A percentile compares a stretch with the other conserved stretches of the same genome.
Evolutionary conservation across 2,888 invertebrate genomes (phyloP).

Genomic region (Sinhomidia bicolor): DNA sequence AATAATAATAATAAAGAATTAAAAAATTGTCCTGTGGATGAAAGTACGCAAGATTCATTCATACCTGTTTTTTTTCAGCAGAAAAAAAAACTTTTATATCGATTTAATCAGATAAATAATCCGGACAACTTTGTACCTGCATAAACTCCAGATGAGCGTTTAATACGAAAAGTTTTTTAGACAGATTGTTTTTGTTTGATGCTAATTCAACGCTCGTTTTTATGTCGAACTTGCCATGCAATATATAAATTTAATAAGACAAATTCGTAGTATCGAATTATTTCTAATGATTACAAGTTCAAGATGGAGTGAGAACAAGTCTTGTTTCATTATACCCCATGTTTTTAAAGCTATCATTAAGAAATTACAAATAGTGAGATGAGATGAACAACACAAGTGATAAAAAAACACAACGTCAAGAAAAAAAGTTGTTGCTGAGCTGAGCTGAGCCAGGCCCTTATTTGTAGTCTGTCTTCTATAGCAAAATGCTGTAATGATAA

Average conservation of each 20-base stretch:
- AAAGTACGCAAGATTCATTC: background rate
- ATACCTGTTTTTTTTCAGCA: background rate
- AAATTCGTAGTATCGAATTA: constrained; percentile 2
- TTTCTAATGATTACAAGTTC: constrained; percentile 4
- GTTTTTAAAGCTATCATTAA: constrained; percentile 1
- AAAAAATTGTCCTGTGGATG: constrained; percentile 20
- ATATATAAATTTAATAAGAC: constrained; percentile 20
- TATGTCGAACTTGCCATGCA: background rate
- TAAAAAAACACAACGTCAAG: background rate
- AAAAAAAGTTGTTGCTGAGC: constrained; percentile 47
- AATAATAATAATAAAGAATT: background rate
- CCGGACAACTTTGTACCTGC: constrained; percentile 20
- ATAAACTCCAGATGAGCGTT: background rate
- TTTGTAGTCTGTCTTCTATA: constrained; percentile 35
- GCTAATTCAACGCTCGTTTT: background rate
- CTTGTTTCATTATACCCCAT: background rate
- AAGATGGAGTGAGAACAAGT: background rate
- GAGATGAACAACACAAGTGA: background rate
- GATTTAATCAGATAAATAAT: constrained; percentile 35
- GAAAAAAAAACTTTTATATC: background rate
- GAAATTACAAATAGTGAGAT: constrained; percentile 19
- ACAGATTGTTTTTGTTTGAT: background rate
- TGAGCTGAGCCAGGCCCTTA: constrained; percentile 45
- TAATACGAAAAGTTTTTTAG: background rate
- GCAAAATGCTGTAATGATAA: constrained; percentile 25